Percentiles rank a stretch among this genome's conserved stretches.
phyloP scores from a whole-genome alignment of 2,113 vertebrate species.

The Sialia sialis region DNA sequence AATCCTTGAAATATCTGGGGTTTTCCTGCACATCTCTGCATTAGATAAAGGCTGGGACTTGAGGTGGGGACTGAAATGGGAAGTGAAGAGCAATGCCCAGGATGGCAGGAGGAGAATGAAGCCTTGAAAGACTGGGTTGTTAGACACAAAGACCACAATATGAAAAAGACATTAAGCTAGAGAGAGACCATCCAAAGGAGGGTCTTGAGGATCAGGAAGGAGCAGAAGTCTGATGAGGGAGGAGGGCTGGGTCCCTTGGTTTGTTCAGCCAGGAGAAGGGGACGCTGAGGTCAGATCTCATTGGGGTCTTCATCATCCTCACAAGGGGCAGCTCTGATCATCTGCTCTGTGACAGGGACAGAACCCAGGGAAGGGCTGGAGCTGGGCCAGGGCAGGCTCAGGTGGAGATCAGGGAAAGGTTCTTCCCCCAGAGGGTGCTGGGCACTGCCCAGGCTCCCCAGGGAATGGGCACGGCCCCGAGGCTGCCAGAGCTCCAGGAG shows the following conservation, averaged over 20 bases:
- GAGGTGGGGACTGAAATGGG: neutral
- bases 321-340: fast-evolving
- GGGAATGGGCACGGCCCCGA: neutral
- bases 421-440: neutral
- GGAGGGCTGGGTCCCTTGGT: neutral
- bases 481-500: neutral
- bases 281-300: neutral
- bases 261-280: neutral
- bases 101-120: neutral
- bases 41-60: neutral
- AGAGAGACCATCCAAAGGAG: neutral
- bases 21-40: neutral
- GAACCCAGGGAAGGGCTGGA: neutral
- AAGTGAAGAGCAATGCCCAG: neutral
- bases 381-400: neutral
- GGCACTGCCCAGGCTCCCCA: neutral
- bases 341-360: neutral
- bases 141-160: neutral
- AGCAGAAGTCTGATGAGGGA: neutral
- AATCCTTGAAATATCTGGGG: neutral
- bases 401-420: neutral
- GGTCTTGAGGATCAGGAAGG: neutral
- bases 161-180: neutral
- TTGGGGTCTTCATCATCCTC: neutral
- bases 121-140: neutral